A percentile compares a stretch with the other conserved stretches of the same genome.
Conservation (phyloP, 1,140 invertebrate genomes). For the Coenobita brevimanus region DNA sequence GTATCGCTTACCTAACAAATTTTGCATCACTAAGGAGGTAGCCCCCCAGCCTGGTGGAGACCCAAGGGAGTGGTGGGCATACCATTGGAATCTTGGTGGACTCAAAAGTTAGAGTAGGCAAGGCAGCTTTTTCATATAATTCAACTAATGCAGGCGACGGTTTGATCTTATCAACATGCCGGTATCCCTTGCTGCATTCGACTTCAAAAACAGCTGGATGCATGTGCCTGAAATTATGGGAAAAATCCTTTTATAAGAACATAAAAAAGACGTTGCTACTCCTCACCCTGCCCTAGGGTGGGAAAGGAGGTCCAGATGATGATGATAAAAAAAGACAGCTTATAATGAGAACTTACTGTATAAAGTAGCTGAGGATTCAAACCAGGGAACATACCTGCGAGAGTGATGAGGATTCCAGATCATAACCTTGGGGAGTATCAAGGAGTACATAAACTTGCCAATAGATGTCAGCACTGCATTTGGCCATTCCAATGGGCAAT, state of each 20-base stretch:
- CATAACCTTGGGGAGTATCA: constrained; percentile 88
- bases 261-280: too few species aligned
- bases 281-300: too few species aligned
- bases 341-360: not conserved
- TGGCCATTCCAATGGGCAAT: constrained; percentile 75
- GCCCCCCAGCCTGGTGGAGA: constrained; percentile 80
- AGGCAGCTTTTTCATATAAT: constrained; percentile 80
- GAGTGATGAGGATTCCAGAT: constrained; percentile 80
- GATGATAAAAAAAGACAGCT: not conserved
- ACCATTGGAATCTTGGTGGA: constrained; percentile 82
- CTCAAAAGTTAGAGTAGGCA: constrained; percentile 77
- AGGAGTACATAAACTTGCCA: constrained; percentile 90
- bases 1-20: constrained; percentile 79
- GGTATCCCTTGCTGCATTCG: constrained; percentile 80
- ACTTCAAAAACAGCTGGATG: constrained; percentile 88
- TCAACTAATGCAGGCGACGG: constrained; percentile 84
- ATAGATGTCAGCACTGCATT: constrained; percentile 72
- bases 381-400: constrained; percentile 74
- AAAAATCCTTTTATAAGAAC: not conserved
- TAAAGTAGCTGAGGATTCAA: constrained; percentile 57
- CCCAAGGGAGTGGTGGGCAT: constrained; percentile 89
- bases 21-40: constrained; percentile 83
- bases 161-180: constrained; percentile 85
- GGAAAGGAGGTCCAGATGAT: too few species aligned
- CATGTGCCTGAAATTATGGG: constrained; percentile 72